phyloP scores from a whole-genome alignment of 2,888 invertebrate genomes.

The Polyommatus iphigenia region DNA sequence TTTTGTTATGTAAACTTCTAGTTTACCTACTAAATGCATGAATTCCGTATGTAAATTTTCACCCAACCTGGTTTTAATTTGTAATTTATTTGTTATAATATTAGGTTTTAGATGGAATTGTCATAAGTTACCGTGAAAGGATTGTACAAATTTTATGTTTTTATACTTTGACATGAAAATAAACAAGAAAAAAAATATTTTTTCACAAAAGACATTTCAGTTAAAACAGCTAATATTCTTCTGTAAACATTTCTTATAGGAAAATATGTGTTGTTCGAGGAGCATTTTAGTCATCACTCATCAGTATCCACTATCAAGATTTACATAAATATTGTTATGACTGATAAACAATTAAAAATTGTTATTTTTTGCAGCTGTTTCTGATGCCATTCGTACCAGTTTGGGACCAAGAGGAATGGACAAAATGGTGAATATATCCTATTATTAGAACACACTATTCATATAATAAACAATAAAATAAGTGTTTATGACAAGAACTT shows the following conservation, averaged over 20 bases:
- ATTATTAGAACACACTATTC: conserved; percentile 4
- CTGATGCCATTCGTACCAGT: conserved; percentile 99
- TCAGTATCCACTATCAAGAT: neutral
- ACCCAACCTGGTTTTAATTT: conserved; percentile 16
- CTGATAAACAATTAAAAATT: neutral
- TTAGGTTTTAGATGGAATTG: neutral
- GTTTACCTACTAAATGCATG: neutral
- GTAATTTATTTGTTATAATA: neutral
- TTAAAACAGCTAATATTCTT: neutral
- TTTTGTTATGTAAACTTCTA: neutral
- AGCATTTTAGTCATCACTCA: neutral
- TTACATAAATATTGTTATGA: neutral
- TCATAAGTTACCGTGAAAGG: neutral
- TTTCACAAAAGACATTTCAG: neutral
- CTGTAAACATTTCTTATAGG: neutral
- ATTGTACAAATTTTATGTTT: conserved; percentile 1
- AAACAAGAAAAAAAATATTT: neutral
- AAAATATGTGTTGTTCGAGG: neutral
- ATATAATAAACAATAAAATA: too few relatives aligned
- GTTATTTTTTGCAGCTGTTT: conserved; percentile 86
- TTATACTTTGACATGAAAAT: neutral
- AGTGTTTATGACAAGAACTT: too few relatives aligned
- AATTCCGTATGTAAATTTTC: neutral
- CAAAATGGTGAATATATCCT: conserved; percentile 90
- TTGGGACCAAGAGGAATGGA: conserved; percentile 99